A percentile compares a stretch with the other conserved stretches of the same genome.
Conservation (phyloP, 1,140 invertebrate species). For the Idris sp. region DNA sequence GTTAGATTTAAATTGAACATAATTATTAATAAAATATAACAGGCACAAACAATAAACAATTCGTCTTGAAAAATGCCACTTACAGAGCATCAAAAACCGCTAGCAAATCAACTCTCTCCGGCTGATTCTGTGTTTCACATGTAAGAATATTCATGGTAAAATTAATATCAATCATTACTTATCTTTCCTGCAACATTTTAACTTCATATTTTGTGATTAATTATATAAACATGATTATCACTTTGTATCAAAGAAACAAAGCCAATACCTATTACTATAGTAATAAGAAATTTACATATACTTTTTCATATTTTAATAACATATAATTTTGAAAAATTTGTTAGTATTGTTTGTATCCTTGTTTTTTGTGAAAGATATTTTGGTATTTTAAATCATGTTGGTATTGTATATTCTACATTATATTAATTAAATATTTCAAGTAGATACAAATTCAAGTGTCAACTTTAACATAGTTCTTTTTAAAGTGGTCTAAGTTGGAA, state of each 20-base stretch:
- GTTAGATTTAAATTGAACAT: slow-evolving; percentile 23
- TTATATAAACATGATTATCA: slow-evolving; percentile 21
- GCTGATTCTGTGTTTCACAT: slow-evolving; percentile 47
- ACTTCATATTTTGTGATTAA: slow-evolving; percentile 39
- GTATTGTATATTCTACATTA: no score
- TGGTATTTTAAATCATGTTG: no score
- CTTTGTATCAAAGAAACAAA: slow-evolving; percentile 48
- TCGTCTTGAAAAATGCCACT: slow-evolving; percentile 26
- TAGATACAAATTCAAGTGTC: no score
- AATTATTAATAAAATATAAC: slow-evolving; percentile 21
- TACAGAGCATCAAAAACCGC: slow-evolving; percentile 25
- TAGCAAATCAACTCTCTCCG: slow-evolving; percentile 1
- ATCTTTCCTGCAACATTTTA: slow-evolving; percentile 37
- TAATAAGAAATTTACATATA: neutral
- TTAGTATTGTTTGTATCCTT: neutral
- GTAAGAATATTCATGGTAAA: slow-evolving; percentile 56
- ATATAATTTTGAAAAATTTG: slow-evolving; percentile 1
- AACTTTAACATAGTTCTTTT: no score
- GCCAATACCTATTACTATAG: slow-evolving; percentile 42
- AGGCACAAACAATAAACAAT: slow-evolving; percentile 25
- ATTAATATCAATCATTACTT: slow-evolving; percentile 45
- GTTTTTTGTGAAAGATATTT: no score
- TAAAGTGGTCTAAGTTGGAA: no score
- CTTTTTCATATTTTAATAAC: neutral
- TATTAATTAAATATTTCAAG: no score